Base-by-base conservation (phyloP, 2,113 vertebrate genomes). In the Boulengeromyrus knoepffleri region DNA sequence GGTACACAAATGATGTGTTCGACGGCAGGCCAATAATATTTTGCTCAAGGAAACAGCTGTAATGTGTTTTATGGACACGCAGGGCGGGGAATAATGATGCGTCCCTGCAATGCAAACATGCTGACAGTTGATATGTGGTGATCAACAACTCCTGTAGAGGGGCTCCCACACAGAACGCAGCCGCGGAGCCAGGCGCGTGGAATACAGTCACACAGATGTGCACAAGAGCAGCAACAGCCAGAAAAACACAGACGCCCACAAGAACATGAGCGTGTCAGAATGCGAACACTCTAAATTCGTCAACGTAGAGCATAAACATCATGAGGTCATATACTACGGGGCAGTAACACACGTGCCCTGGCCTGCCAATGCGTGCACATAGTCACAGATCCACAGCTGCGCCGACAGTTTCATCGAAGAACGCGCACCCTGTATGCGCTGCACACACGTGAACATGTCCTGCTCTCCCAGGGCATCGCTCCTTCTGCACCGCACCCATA, bases 1-100 rank as follows among this genome's bases (percentile, higher is more conserved):
- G 97, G 96, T 95, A 97, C 96, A 97, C 97, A 98, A 98, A 98
- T 98, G 97, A 98, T 98, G 97, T 96, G 96, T 98, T 97, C 96
- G 96, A 95, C 96, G 94, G 95, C 96, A 93, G 97, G 96, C 96
- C 97, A 97, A 96, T 96, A 96, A 97, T 97, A 96, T 95, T 97
- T 97, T 95, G 96, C 97, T 97, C 97, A 96, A 96, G 97, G 97
- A 97, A 98, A 98, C 96, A 97, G 96, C 97, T 98, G 98, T 99
- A 99, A 99, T 99, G 98, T 98, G 97, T 98, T 99, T 99, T 96
- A 97, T 96, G 97, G 97, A 98, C 97, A 98, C 98, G 97, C 97
- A 97, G 98, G 97, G 96, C 96, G 96, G 97, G 98, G 97, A 99
- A 99, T 98, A 99, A 99, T 99, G 98, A 98, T 94, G 97, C 97